phyloP scores from a whole-genome alignment of 2,888 invertebrate species.

The Didymodactylos carnosus region DNA sequence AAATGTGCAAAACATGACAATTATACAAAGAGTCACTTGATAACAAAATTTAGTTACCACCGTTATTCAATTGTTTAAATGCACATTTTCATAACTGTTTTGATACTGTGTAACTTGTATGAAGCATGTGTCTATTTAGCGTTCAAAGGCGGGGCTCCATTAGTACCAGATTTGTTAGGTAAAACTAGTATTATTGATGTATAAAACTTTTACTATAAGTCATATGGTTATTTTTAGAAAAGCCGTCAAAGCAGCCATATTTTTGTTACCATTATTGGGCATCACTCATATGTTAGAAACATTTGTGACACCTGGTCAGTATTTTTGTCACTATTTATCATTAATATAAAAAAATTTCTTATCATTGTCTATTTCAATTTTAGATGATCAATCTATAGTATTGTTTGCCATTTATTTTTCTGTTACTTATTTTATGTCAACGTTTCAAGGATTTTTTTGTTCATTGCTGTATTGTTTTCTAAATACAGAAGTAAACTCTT shows the following conservation, averaged over 20 bases:
- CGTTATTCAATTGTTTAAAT: too few species aligned
- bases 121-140: too few species aligned
- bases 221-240: conserved; percentile 27
- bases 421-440: conserved; percentile 23
- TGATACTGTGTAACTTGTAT: too few species aligned
- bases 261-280: conserved; percentile 37
- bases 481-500: conserved; percentile 34
- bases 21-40: too few species aligned
- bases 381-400: not conserved
- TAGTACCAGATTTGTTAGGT: not conserved
- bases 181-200: too few species aligned
- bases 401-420: not conserved
- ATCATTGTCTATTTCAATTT: not conserved
- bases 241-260: conserved; percentile 37
- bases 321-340: not conserved
- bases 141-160: not conserved
- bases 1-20: not conserved
- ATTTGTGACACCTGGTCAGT: not conserved
- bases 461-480: conserved; percentile 38
- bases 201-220: too few species aligned
- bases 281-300: conserved; percentile 36
- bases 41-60: too few species aligned
- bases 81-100: too few species aligned
- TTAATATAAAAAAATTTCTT: not conserved
- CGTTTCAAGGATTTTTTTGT: conserved; percentile 38